Percentiles rank a stretch among this genome's conserved stretches.
phyloP scores from a whole-genome alignment of 2,888 invertebrate species.

The Tenthredo scrophulariae region DNA sequence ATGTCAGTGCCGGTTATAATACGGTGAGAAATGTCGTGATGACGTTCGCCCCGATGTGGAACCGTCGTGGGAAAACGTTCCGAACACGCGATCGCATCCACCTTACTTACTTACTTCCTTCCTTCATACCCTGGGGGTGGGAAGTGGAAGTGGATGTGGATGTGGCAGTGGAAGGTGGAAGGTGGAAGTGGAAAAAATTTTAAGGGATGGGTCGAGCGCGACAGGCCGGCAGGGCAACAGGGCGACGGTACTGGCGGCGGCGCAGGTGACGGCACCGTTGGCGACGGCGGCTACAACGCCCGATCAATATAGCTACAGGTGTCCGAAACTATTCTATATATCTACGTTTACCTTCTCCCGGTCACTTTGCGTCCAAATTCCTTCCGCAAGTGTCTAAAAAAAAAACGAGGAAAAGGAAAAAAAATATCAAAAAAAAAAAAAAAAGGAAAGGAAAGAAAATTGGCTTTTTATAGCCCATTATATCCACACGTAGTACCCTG shows the following conservation, averaged over 20 bases:
- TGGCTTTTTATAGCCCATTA: neutral
- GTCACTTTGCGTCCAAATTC: conserved; percentile 27
- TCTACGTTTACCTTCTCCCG: conserved; percentile 1
- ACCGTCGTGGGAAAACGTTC: neutral
- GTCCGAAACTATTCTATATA: conserved; percentile 35
- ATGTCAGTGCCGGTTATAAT: neutral
- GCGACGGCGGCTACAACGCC: conserved; percentile 40
- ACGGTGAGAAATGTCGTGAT: neutral
- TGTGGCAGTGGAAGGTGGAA: neutral
- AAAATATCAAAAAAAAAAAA: too few species aligned
- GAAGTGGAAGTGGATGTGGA: neutral
- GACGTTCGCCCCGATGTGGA: neutral
- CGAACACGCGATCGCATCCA: conserved; percentile 18
- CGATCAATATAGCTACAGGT: conserved; percentile 50
- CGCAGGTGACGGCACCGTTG: conserved; percentile 43
- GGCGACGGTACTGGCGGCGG: conserved; percentile 31
- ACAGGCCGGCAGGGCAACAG: conserved; percentile 30
- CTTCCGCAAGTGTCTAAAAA: neutral
- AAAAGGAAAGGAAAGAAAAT: neutral
- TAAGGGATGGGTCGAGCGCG: conserved; percentile 35
- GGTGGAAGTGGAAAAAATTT: conserved; percentile 9
- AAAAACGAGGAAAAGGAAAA: neutral
- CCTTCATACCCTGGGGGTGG: neutral
- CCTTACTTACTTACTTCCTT: conserved; percentile 1
- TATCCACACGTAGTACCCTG: neutral